Evolutionary conservation across 1,140 invertebrate species (phyloP).

Genomic region (Orchestia grillus): DNA sequence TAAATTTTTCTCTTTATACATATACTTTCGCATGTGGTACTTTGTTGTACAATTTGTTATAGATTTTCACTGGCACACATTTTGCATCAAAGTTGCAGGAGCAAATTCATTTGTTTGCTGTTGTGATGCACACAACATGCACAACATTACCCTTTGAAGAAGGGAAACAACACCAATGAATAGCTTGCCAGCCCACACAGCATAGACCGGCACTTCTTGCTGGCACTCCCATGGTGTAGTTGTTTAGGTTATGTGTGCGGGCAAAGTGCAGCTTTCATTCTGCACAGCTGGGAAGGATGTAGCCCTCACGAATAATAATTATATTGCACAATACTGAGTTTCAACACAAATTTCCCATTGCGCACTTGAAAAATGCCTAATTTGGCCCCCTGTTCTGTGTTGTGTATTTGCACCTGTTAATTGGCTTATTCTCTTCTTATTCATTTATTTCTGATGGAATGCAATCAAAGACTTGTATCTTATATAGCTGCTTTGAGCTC

Average conservation of each 20-base stretch:
- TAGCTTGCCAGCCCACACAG: background rate
- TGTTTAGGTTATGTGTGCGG: no score
- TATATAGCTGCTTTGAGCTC: background rate
- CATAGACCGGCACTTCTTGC: background rate
- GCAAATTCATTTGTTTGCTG: background rate
- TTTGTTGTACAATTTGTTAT: background rate
- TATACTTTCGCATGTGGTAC: background rate
- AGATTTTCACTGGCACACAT: background rate
- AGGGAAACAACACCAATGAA: background rate
- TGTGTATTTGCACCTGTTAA: background rate
- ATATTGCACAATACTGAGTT: no score
- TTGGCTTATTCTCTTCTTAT: background rate
- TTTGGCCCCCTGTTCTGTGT: background rate
- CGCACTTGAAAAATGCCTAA: background rate
- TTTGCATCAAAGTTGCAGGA: background rate
- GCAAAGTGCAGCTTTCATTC: no score
- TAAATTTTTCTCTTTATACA: background rate
- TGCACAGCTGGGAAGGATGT: no score
- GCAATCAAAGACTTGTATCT: background rate
- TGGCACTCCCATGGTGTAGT: background rate
- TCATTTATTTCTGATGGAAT: background rate
- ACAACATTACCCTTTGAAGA: background rate
- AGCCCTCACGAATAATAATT: no score
- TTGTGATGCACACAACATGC: background rate
- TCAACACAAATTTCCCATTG: background rate